Evolutionary conservation across 2,797 vertebrate species (phyloP).

Genomic region (Garrulus glandarius): DNA sequence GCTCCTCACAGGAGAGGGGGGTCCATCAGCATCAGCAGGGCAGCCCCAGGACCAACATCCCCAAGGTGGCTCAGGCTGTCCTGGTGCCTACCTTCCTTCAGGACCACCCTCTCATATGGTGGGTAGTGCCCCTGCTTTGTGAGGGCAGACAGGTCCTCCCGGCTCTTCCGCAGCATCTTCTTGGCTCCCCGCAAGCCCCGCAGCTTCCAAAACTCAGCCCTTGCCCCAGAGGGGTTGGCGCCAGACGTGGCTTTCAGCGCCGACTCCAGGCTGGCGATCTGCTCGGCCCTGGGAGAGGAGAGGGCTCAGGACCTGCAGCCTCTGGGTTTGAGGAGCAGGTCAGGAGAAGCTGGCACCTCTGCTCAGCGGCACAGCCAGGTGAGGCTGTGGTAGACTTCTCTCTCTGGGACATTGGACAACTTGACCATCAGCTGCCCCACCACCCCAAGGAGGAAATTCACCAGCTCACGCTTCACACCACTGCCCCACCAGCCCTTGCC

Average conservation of each 20-base stretch:
- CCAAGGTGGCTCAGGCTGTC: neutral
- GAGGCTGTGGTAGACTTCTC: neutral
- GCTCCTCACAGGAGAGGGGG: neutral
- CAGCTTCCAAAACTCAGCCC: slow-evolving; percentile 96
- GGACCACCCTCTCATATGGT: slow-evolving; percentile 89
- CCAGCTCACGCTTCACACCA: accelerated
- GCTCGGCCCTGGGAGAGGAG: slow-evolving; percentile 83
- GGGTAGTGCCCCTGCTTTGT: slow-evolving; percentile 95
- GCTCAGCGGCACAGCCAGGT: accelerated
- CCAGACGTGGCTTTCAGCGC: slow-evolving; percentile 71
- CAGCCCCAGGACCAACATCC: accelerated
- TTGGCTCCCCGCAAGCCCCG: slow-evolving; percentile 92
- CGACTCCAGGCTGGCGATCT: slow-evolving; percentile 84
- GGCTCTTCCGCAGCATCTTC: slow-evolving; percentile 81
- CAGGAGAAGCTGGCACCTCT: neutral
- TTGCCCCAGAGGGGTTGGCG: slow-evolving; percentile 75
- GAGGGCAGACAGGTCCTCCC: slow-evolving; percentile 90
- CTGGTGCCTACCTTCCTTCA: slow-evolving; percentile 85
- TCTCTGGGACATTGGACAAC: neutral
- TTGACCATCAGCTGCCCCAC: neutral
- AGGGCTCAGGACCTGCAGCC: neutral
- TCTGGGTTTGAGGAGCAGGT: neutral
- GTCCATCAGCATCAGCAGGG: neutral
- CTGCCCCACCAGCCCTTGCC: neutral
- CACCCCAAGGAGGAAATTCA: neutral